Evolutionary conservation across 2,113 vertebrate genomes (phyloP).

Genomic region (Copsychus sechellarum): DNA sequence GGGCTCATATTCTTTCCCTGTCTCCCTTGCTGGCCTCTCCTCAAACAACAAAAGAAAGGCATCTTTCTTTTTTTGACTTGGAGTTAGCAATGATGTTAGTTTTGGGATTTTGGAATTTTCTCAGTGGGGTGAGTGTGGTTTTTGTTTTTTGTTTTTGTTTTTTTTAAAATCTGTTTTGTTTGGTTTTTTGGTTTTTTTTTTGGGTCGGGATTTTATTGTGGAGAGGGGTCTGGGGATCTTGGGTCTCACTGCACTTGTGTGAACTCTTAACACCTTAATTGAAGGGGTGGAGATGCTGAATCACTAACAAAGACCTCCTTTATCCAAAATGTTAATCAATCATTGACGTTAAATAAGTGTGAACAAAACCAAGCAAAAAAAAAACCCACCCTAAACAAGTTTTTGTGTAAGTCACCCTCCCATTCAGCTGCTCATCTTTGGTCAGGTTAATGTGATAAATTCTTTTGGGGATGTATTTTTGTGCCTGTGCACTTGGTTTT

Average conservation of each 20-base stretch:
- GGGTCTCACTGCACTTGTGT: constrained; percentile 49
- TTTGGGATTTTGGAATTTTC: constrained; percentile 24
- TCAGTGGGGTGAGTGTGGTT: neutral
- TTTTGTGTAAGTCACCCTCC: constrained; percentile 42
- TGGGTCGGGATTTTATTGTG: neutral
- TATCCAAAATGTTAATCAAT: constrained; percentile 71
- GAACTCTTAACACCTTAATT: constrained; percentile 72
- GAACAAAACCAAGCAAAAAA: constrained; percentile 68
- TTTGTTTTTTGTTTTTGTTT: no score
- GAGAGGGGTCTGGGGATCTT: neutral
- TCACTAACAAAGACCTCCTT: constrained; percentile 64
- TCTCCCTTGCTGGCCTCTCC: constrained; percentile 46
- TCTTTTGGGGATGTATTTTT: neutral
- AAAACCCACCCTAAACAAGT: constrained; percentile 43
- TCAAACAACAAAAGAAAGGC: constrained; percentile 64
- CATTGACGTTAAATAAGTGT: constrained; percentile 70
- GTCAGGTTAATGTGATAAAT: constrained; percentile 14
- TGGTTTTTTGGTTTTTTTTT: neutral
- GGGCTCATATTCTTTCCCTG: constrained; percentile 46
- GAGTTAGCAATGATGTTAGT: constrained; percentile 18
- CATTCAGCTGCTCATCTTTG: constrained; percentile 61
- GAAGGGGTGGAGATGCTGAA: constrained; percentile 67
- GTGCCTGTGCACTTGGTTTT: neutral
- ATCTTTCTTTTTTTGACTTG: constrained; percentile 37
- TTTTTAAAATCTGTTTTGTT: neutral